These are phyloP conservation scores for Tridacna crocea DNA, from an alignment of 2,888 invertebrate species.

Conservation along the genomic window DNA sequence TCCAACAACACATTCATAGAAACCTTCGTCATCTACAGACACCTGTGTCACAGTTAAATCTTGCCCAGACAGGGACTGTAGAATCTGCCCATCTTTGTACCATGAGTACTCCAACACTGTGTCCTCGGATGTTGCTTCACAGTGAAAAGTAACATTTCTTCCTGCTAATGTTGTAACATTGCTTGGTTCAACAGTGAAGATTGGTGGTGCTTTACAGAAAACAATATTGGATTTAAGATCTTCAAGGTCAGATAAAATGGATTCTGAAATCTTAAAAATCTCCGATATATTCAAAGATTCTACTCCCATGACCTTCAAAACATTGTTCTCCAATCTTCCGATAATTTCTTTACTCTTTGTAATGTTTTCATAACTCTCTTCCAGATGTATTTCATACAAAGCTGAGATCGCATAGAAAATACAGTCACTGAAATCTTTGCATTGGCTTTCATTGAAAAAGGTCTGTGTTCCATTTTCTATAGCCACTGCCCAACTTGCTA, in stretches of 20 bases:
- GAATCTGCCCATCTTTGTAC: conserved; percentile 30
- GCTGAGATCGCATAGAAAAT: conserved; percentile 31
- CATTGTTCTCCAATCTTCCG: conserved; percentile 22
- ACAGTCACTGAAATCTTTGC: conserved; percentile 42
- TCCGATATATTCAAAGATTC: conserved; percentile 15
- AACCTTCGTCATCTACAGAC: conserved; percentile 15
- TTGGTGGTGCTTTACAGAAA: conserved; percentile 48
- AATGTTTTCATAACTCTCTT: conserved; percentile 30
- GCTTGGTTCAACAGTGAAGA: background rate
- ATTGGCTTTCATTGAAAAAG: conserved; percentile 33
- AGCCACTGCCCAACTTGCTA: conserved; percentile 25
- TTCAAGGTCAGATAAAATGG: conserved; percentile 11
- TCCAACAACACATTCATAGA: conserved; percentile 40
- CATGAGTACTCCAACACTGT: conserved; percentile 36
- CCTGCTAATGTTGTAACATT: conserved; percentile 35
- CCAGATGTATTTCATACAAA: conserved; percentile 37
- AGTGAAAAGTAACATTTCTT: conserved; percentile 16
- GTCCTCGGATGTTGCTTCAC: conserved; percentile 26
- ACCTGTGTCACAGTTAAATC: conserved; percentile 5
- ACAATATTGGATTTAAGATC: conserved; percentile 27
- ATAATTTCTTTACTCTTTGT: conserved; percentile 28
- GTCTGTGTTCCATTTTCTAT: conserved; percentile 29
- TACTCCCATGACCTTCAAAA: conserved; percentile 33
- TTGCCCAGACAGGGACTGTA: background rate
- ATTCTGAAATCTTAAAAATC: background rate